phyloP scores from a whole-genome alignment of 2,113 vertebrate species.

The Antechinus stuartii region DNA sequence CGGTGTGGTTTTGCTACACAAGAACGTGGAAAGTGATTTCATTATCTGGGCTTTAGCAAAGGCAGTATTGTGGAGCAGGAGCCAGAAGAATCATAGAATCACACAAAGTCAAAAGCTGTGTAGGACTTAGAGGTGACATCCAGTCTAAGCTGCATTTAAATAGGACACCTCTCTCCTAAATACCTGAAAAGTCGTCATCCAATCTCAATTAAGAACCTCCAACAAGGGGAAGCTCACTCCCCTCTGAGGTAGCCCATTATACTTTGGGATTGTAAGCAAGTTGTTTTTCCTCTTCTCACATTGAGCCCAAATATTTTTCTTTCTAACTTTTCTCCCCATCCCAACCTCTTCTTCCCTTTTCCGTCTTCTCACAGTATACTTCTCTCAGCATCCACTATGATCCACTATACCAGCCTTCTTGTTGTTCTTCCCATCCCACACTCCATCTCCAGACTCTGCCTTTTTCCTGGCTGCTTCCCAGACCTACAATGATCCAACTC shows the following conservation, averaged over 20 bases:
- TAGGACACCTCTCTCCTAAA: background rate
- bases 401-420: background rate
- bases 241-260: background rate
- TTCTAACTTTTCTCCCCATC: background rate
- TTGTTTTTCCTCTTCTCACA: accelerated
- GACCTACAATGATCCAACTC: background rate
- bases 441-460: background rate
- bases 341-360: accelerated
- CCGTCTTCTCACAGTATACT: background rate
- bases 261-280: background rate
- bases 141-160: background rate
- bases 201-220: background rate
- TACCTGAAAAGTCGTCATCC: background rate
- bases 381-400: background rate
- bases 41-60: background rate
- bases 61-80: background rate
- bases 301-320: accelerated
- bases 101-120: background rate
- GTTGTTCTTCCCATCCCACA: background rate
- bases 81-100: background rate
- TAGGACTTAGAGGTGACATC: background rate
- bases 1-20: background rate
- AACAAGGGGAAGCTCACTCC: background rate
- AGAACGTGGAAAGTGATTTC: background rate
- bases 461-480: background rate